Evolutionary conservation across 2,797 vertebrate genomes (phyloP).

Genomic region (Rhynchotus rufescens): DNA sequence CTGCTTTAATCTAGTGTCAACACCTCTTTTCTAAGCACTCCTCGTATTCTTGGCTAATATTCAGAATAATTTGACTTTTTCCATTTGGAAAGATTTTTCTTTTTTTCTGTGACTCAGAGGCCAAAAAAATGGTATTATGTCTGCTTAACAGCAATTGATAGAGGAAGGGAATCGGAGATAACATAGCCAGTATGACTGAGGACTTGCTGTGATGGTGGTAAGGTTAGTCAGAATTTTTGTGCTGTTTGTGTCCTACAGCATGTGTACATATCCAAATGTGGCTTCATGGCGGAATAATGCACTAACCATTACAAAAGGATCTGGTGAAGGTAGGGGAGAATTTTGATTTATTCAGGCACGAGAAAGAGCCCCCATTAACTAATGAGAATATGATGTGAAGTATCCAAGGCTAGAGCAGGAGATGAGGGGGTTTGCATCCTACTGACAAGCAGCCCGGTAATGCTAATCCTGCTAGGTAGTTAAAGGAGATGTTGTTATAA

Average conservation of each 20-base stretch:
- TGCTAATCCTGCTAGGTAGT: constrained; percentile 20
- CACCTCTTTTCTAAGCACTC: not conserved
- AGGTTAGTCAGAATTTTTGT: not conserved
- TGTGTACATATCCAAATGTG: not conserved
- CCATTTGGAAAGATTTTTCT: not conserved
- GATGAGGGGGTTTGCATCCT: not conserved
- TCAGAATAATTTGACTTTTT: not conserved
- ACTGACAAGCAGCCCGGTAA: not conserved
- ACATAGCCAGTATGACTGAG: not conserved
- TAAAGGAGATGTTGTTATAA: constrained; percentile 25
- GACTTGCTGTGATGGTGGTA: not conserved
- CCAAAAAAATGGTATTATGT: not conserved
- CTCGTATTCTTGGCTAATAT: not conserved
- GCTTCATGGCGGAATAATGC: not conserved
- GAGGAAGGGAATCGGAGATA: not conserved
- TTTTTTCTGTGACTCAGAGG: not conserved
- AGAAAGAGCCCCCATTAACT: not conserved
- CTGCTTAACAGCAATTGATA: not conserved
- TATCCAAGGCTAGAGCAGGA: not conserved
- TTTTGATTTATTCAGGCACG: not conserved
- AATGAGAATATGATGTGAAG: not conserved
- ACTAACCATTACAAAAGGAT: not conserved
- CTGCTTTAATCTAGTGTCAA: not conserved
- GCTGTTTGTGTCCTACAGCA: not conserved
- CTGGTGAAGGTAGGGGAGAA: not conserved